Base-by-base conservation (phyloP, 2,113 vertebrate species). In the Phalacrocorax brasilianus region DNA sequence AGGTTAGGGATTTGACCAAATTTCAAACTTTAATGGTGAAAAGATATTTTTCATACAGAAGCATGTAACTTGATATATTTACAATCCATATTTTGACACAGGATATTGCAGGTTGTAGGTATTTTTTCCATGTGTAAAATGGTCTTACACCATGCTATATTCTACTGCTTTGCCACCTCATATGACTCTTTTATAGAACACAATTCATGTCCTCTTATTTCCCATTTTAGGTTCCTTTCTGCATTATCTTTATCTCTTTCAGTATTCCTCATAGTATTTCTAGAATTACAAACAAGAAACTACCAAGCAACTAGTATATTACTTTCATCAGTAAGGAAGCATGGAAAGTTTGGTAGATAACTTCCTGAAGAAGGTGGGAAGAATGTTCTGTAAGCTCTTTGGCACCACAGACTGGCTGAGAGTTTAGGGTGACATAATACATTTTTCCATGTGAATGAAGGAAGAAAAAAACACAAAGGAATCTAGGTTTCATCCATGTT, bases 361-460 rank as follows among this genome's bases (percentile, higher is more conserved):
- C 47, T 90, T 93, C 73, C 73, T 65, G 52, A 74, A 89, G 47
- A 86, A 94, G 49, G 19, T 74, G 56, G 33, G 38, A 93, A 81
- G n/a, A 84, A 84, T 65, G 35, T 56, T 81, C 44, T 70, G 21
- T 79, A 55, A 95, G 67, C 22, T 56, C 27, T 93, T 88, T 91
- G 88, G 85, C 87, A 40, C 8, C 0, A 0, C 62, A 84, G 30
- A n/a, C 23, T 71, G 42, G 73, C n/a, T 56, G 79, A 44, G 85
- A 77, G 55, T 92, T 96, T 88, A 67, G 53, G 45, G 73, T 96
- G 96, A 92, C 72, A 92, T 96, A 96, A 95, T 89, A 75, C 91
- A 85, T 84, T 75, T 95, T 97, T 97, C 95, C 91, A 82, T 78
- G 84, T 93, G 94, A 94, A 84, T 71, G 63, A 88, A 88, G 77